Evolutionary conservation across 2,888 invertebrate genomes (phyloP).

Genomic region (Odiellus spinosus): DNA sequence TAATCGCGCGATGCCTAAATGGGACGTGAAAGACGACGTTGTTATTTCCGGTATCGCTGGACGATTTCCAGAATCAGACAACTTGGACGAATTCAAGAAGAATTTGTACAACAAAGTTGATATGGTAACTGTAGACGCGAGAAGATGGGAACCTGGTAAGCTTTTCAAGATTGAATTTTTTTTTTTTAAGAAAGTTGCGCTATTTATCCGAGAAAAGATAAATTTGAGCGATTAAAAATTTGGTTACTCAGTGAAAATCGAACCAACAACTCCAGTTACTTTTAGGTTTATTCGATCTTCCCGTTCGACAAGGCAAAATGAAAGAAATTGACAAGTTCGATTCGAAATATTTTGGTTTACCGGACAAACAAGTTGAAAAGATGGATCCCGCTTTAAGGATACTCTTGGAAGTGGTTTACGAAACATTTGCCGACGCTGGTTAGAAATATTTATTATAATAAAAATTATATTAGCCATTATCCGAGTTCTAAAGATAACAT

Average conservation of each 20-base stretch:
- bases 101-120: slow-evolving; percentile 80
- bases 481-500: too few species aligned
- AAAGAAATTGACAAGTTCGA: slow-evolving; percentile 67
- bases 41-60: slow-evolving; percentile 65
- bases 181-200: too few species aligned
- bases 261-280: slow-evolving; percentile 56
- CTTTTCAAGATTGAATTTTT: too few species aligned
- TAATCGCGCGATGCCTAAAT: background rate
- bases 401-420: slow-evolving; percentile 78
- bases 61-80: slow-evolving; percentile 76
- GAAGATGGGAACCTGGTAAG: slow-evolving; percentile 65
- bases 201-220: too few species aligned
- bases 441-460: slow-evolving; percentile 55
- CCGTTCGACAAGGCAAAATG: slow-evolving; percentile 47
- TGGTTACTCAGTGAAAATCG: too few species aligned
- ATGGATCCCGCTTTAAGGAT: slow-evolving; percentile 75
- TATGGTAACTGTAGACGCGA: slow-evolving; percentile 77
- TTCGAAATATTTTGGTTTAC: slow-evolving; percentile 75
- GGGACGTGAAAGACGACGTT: slow-evolving; percentile 48
- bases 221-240: too few species aligned
- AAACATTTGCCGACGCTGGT: slow-evolving; percentile 76
- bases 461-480: too few species aligned
- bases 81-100: slow-evolving; percentile 79
- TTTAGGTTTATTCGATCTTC: slow-evolving; percentile 61
- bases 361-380: slow-evolving; percentile 73